phyloP scores from a whole-genome alignment of 2,113 vertebrate genomes.

The Acinonyx jubatus region DNA sequence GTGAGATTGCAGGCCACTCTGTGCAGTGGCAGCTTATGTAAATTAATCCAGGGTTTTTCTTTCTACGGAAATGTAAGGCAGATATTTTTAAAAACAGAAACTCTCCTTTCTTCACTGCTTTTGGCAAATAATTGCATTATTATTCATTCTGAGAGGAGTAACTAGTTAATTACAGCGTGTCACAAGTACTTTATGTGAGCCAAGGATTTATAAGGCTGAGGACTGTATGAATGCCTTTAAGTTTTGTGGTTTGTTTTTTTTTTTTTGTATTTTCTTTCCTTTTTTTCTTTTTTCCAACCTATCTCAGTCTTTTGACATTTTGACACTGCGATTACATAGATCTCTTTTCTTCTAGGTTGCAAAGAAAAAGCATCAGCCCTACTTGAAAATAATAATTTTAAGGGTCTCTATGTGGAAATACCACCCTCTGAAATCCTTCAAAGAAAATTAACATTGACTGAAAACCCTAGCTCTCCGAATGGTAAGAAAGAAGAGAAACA shows the following conservation, averaged over 20 bases:
- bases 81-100: conserved; percentile 66
- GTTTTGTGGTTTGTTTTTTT: neutral
- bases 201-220: conserved; percentile 59
- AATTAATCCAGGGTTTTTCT: conserved; percentile 43
- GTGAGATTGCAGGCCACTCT: conserved; percentile 37
- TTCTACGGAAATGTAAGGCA: conserved; percentile 45
- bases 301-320: conserved; percentile 73
- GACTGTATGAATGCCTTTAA: neutral
- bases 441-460: conserved; percentile 64
- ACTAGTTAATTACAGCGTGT: conserved; percentile 79
- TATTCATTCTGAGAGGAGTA: conserved; percentile 75
- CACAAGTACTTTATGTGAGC: conserved; percentile 60
- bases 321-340: conserved; percentile 73
- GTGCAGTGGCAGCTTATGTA: conserved; percentile 30
- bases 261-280: conserved; percentile 1
- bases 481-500: conserved; percentile 12
- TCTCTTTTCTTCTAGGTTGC: conserved; percentile 59
- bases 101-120: conserved; percentile 40
- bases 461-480: conserved; percentile 49
- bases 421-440: conserved; percentile 20
- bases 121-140: conserved; percentile 75
- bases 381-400: conserved; percentile 76
- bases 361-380: conserved; percentile 60
- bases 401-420: conserved; percentile 52
- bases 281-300: conserved; percentile 23